Evolutionary conservation across 2,888 invertebrate genomes (phyloP).

Genomic region (Agonum fuliginosum): DNA sequence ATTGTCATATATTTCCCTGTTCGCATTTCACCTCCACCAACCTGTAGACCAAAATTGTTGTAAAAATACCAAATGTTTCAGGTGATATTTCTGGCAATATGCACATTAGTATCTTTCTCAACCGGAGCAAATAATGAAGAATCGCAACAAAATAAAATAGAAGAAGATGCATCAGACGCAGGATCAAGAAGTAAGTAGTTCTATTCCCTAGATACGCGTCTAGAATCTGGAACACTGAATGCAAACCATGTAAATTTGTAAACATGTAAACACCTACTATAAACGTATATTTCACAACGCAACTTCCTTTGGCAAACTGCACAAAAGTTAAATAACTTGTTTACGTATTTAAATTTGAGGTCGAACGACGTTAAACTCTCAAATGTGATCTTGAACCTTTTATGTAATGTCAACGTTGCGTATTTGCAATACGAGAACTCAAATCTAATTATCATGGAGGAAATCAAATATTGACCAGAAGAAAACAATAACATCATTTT

Average conservation of each 20-base stretch:
- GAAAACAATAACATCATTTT: too few relatives aligned
- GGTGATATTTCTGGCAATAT: conserved; percentile 21
- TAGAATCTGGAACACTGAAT: not conserved
- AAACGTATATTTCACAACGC: not conserved
- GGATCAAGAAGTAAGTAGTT: conserved; percentile 19
- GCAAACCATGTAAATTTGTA: not conserved
- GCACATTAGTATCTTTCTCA: not conserved
- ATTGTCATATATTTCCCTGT: too few relatives aligned
- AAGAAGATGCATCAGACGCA: not conserved
- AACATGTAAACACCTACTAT: not conserved
- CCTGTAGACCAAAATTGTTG: too few relatives aligned
- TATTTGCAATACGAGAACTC: too few relatives aligned
- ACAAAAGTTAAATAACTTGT: conserved; percentile 17
- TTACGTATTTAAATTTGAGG: conserved; percentile 13
- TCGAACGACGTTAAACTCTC: not conserved
- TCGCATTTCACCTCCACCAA: too few relatives aligned
- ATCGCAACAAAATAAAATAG: not conserved
- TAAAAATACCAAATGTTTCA: not conserved
- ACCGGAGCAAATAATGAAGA: not conserved
- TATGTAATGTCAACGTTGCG: not conserved
- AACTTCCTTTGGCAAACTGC: not conserved
- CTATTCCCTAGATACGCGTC: not conserved
- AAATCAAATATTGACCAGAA: too few relatives aligned
- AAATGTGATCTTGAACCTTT: conserved; percentile 17
- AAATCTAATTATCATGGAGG: too few relatives aligned